Conservation (phyloP, 1,140 invertebrate genomes). For the Lanistes nyassanus region DNA sequence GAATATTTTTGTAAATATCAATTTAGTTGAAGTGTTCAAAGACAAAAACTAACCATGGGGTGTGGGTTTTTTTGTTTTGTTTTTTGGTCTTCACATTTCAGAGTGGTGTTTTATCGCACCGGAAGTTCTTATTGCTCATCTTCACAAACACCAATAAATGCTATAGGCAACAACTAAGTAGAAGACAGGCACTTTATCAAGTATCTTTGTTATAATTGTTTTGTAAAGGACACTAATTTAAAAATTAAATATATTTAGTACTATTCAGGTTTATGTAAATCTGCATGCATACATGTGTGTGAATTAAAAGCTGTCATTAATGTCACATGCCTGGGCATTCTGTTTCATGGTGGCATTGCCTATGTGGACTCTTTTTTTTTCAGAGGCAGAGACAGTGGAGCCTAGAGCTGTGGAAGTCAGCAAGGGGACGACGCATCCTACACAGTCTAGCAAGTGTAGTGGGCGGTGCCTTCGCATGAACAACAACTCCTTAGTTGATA, state of each 20-base stretch:
- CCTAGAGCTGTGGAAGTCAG: slow-evolving; percentile 32
- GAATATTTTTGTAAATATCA: neutral
- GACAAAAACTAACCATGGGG: no score
- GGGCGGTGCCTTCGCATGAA: slow-evolving; percentile 49
- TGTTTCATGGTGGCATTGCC: neutral
- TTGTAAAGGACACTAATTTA: neutral
- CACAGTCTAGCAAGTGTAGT: slow-evolving; percentile 36
- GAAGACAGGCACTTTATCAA: no score
- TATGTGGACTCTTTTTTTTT: neutral
- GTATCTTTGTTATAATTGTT: neutral
- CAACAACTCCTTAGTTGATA: slow-evolving; percentile 52
- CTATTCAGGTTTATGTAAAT: no score
- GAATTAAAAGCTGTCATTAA: no score
- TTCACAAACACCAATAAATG: no score
- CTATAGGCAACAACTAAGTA: no score
- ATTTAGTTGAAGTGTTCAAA: no score
- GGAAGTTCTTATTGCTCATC: no score
- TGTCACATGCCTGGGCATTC: neutral
- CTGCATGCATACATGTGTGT: no score
- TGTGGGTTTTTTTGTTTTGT: no score
- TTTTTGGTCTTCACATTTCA: no score
- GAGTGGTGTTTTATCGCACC: no score
- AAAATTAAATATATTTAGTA: slow-evolving; percentile 8
- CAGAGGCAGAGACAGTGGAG: slow-evolving; percentile 47
- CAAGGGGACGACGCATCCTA: slow-evolving; percentile 5